A percentile compares a stretch with the other conserved stretches of the same genome.
Conservation (phyloP, 2,113 vertebrate species). For the Egretta garzetta region DNA sequence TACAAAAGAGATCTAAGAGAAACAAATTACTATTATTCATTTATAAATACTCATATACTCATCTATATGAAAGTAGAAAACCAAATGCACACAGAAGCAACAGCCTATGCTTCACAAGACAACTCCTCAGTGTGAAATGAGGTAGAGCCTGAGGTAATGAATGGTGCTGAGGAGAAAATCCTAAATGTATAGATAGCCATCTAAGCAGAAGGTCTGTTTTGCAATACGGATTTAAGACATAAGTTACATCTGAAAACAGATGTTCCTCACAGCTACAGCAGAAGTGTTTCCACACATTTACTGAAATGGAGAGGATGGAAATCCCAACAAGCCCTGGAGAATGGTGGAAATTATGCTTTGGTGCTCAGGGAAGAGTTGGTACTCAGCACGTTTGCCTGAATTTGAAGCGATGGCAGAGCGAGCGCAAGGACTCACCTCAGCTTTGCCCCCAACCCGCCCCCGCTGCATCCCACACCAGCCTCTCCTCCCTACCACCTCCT, state of each 20-base stretch:
- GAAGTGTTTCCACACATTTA: background rate
- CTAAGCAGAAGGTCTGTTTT: background rate
- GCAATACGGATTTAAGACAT: background rate
- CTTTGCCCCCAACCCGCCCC: background rate
- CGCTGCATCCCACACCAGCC: background rate
- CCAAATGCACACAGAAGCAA: background rate
- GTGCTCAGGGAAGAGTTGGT: background rate
- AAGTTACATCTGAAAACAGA: background rate
- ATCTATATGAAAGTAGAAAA: background rate
- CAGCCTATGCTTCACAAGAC: background rate
- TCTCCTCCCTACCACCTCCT: background rate
- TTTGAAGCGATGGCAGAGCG: rapidly evolving
- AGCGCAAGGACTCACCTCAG: background rate
- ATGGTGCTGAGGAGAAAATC: rapidly evolving
- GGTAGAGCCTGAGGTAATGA: background rate
- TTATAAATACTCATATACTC: background rate
- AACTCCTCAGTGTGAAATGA: background rate
- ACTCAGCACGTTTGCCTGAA: background rate
- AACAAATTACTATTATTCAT: background rate
- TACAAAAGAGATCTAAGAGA: background rate
- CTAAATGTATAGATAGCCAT: rapidly evolving
- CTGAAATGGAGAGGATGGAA: rapidly evolving
- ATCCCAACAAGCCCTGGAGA: background rate
- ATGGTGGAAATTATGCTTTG: background rate
- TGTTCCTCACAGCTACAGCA: background rate